phyloP scores from a whole-genome alignment of 2,797 vertebrate genomes.

The Arctocebus calabarensis region DNA sequence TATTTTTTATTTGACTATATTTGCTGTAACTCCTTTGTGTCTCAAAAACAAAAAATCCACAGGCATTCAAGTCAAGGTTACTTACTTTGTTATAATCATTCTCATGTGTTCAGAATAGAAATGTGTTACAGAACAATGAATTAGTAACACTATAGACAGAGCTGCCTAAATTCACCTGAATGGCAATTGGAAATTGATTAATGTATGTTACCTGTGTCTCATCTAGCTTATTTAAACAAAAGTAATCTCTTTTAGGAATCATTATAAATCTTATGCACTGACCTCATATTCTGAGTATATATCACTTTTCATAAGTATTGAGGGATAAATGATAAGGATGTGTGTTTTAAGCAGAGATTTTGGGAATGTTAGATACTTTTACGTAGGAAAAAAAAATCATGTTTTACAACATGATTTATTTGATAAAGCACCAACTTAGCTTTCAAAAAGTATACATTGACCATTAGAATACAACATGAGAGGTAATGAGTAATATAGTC shows the following conservation, averaged over 20 bases:
- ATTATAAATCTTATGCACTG: neutral
- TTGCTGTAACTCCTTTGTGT: neutral
- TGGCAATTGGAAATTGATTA: neutral
- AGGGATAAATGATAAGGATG: neutral
- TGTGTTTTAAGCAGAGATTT: neutral
- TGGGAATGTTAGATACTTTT: neutral
- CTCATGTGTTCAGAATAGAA: neutral
- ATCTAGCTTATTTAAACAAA: neutral
- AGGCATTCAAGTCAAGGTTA: neutral
- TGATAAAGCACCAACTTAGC: neutral
- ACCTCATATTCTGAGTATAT: neutral
- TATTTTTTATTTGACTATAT: neutral
- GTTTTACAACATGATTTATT: neutral
- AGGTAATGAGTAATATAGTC: neutral
- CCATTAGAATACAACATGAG: neutral
- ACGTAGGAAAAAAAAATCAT: neutral
- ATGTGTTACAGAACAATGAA: neutral
- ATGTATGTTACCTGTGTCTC: neutral
- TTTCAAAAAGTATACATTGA: conserved; percentile 22
- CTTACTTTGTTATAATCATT: neutral
- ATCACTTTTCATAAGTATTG: neutral
- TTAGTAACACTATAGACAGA: neutral
- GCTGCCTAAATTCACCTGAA: neutral
- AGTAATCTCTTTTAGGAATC: neutral
- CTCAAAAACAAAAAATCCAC: neutral